Conservation (phyloP, 2,888 invertebrate species). For the Mesoligia furuncula region DNA sequence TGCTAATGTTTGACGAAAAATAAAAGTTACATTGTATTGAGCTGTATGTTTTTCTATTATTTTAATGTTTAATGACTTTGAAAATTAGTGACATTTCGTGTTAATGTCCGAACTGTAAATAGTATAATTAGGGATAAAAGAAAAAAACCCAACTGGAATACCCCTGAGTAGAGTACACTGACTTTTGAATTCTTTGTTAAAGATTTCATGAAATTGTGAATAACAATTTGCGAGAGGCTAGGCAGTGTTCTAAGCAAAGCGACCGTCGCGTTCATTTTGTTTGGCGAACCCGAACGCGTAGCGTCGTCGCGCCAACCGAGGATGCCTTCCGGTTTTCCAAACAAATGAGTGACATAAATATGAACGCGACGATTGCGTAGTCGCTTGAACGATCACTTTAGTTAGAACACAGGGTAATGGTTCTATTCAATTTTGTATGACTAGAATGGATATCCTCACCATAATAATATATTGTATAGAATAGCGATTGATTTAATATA, state of each 20-base stretch:
- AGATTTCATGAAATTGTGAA: background rate
- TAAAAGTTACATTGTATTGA: background rate
- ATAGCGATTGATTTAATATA: no score
- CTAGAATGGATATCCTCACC: background rate
- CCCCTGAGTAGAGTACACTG: background rate
- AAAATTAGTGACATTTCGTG: background rate
- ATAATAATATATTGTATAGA: no score
- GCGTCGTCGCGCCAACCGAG: background rate
- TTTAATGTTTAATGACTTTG: slow-evolving; percentile 5
- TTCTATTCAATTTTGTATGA: background rate
- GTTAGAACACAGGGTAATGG: background rate
- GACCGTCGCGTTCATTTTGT: background rate
- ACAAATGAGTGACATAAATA: background rate
- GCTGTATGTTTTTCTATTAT: background rate
- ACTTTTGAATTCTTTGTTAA: background rate
- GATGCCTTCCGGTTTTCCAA: no score
- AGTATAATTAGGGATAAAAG: slow-evolving; percentile 15
- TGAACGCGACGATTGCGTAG: background rate
- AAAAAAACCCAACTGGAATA: background rate
- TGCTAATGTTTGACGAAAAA: background rate
- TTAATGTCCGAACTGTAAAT: background rate
- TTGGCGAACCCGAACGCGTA: background rate
- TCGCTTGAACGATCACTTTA: background rate
- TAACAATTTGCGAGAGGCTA: background rate
- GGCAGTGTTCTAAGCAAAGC: background rate